These are phyloP conservation scores for Siphonodentalium dalli DNA, from an alignment of 2,888 invertebrate genomes.

Conservation along the genomic window DNA sequence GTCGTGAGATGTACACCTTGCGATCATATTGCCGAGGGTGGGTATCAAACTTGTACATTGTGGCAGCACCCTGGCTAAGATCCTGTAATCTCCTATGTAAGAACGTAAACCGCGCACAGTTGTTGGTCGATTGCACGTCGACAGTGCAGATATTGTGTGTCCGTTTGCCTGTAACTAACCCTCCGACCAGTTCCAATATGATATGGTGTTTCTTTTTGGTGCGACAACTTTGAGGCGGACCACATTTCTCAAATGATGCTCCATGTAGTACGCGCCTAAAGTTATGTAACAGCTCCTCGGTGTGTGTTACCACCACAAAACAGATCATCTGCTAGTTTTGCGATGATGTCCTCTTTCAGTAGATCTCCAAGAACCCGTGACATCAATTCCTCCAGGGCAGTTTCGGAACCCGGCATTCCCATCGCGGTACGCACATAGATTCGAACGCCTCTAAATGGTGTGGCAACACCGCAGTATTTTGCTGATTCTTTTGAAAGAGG, in stretches of 20 bases:
- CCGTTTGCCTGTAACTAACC: slow-evolving; percentile 26
- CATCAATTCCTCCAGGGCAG: slow-evolving; percentile 36
- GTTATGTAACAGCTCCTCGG: slow-evolving; percentile 23
- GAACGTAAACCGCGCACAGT: slow-evolving; percentile 32
- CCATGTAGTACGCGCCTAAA: slow-evolving; percentile 22
- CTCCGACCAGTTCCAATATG: slow-evolving; percentile 32
- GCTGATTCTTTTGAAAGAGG: slow-evolving; percentile 30
- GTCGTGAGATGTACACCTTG: no score
- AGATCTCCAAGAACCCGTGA: slow-evolving; percentile 30
- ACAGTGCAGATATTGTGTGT: slow-evolving; percentile 25
- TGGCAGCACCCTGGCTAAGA: slow-evolving; percentile 24
- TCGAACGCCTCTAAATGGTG: slow-evolving; percentile 32
- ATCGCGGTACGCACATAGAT: slow-evolving; percentile 37
- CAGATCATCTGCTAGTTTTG: slow-evolving; percentile 35
- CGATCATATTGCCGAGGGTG: no score
- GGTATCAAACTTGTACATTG: no score
- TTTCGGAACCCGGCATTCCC: slow-evolving; percentile 42
- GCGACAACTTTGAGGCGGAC: no score
- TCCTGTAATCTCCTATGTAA: slow-evolving; percentile 32
- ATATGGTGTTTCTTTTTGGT: slow-evolving; percentile 18
- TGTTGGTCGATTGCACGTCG: slow-evolving; percentile 18
- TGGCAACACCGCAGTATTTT: slow-evolving; percentile 38
- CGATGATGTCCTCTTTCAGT: slow-evolving; percentile 27
- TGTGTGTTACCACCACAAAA: slow-evolving; percentile 32
- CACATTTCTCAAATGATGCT: no score